Conservation (phyloP, 2,113 vertebrate species). For the Regulus satrapa region DNA sequence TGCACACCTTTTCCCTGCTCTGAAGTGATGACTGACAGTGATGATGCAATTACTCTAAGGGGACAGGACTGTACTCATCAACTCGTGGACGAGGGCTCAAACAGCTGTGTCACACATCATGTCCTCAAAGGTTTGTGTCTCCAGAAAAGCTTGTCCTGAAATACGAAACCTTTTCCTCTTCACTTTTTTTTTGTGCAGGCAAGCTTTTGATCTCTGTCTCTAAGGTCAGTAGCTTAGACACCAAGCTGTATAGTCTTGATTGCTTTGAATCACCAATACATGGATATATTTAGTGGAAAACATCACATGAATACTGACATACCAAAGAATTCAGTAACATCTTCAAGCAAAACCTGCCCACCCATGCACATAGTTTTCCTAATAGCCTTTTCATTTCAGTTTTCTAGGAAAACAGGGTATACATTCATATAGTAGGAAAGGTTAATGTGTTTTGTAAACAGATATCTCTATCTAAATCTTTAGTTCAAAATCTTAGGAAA, state of each 20-base stretch:
- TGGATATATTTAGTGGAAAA: not conserved
- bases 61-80: not conserved
- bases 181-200: fast-evolving
- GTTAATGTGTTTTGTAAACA: not conserved
- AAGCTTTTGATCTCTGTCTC: not conserved
- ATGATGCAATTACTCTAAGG: not conserved
- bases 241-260: not conserved
- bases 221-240: not conserved
- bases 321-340: not conserved
- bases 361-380: not conserved
- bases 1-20: not conserved
- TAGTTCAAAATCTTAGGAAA: not conserved
- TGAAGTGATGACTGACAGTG: not conserved
- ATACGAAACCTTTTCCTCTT: not conserved
- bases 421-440: not conserved
- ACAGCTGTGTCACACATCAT: not conserved
- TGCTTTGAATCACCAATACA: not conserved
- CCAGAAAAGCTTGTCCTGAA: not conserved
- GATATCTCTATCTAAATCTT: not conserved
- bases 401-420: not conserved
- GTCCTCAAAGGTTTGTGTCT: not conserved
- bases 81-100: not conserved
- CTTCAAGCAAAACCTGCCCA: not conserved
- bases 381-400: not conserved
- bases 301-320: not conserved